A percentile compares a stretch with the other conserved stretches of the same genome.
Evolutionary conservation across 2,797 vertebrate genomes (phyloP).

Genomic region (Choloepus didactylus): DNA sequence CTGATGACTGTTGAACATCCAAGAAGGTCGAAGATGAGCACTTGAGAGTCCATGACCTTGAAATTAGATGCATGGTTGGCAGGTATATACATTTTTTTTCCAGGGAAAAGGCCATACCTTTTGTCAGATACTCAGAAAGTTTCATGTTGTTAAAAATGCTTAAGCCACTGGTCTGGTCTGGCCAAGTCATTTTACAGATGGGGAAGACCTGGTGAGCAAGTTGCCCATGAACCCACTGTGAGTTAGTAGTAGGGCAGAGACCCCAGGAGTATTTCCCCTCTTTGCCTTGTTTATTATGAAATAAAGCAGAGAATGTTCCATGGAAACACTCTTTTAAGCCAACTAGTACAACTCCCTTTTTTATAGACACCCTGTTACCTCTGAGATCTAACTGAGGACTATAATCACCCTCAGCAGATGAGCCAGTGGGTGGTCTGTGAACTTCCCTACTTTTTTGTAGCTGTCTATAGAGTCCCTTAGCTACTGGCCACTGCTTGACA

Average conservation of each 20-base stretch:
- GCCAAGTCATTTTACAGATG: background rate
- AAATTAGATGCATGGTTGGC: background rate
- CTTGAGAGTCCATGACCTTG: background rate
- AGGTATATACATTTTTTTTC: background rate
- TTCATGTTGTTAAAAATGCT: background rate
- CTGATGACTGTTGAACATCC: background rate
- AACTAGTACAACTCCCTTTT: background rate
- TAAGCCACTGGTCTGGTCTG: background rate
- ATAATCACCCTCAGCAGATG: background rate
- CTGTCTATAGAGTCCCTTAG: background rate
- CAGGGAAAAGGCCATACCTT: background rate
- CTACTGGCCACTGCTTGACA: background rate
- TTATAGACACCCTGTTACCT: background rate
- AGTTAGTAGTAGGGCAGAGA: background rate
- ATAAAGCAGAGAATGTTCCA: background rate
- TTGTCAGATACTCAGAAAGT: background rate
- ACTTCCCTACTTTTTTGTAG: background rate
- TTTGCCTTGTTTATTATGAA: background rate
- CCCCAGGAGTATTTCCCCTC: rapidly evolving
- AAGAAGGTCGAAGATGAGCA: background rate
- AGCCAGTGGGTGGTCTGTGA: background rate
- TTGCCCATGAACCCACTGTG: background rate
- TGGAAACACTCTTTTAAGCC: background rate
- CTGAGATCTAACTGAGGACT: background rate
- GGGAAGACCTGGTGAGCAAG: background rate